Evolutionary conservation across 2,888 invertebrate species (phyloP).

Genomic region (Oligia latruncula): DNA sequence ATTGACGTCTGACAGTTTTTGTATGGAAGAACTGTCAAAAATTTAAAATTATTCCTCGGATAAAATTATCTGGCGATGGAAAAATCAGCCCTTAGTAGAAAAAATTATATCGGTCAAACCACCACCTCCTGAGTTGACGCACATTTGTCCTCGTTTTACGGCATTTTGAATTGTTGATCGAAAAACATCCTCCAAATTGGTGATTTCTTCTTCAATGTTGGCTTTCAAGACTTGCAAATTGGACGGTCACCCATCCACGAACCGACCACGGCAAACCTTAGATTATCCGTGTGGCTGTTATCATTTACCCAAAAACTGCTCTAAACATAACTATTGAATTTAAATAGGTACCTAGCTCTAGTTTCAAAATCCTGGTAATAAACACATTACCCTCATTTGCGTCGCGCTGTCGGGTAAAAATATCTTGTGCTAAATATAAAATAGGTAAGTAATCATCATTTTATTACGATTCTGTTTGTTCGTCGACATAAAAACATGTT

Average conservation of each 20-base stretch:
- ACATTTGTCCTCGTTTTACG: no score
- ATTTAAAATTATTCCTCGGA: no score
- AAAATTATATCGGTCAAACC: no score
- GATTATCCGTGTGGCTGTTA: background rate
- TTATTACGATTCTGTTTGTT: constrained; percentile 46
- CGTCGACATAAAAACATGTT: constrained; percentile 53
- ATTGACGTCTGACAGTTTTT: no score
- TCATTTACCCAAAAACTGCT: background rate
- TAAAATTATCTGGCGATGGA: no score
- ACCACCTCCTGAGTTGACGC: no score
- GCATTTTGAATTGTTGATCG: no score
- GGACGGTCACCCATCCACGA: background rate
- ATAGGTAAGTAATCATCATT: constrained; percentile 37
- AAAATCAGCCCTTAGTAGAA: no score
- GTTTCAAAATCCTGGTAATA: background rate
- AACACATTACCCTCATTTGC: background rate
- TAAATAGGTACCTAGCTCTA: background rate
- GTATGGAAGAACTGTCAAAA: no score
- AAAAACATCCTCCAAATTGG: no score
- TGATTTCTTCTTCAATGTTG: no score
- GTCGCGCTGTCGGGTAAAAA: background rate
- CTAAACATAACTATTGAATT: background rate
- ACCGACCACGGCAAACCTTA: background rate
- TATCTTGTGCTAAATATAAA: constrained; percentile 16
- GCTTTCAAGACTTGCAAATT: no score